These are phyloP conservation scores for Onychomys torridus DNA, from an alignment of 2,797 vertebrate species.

Conservation along the genomic window DNA sequence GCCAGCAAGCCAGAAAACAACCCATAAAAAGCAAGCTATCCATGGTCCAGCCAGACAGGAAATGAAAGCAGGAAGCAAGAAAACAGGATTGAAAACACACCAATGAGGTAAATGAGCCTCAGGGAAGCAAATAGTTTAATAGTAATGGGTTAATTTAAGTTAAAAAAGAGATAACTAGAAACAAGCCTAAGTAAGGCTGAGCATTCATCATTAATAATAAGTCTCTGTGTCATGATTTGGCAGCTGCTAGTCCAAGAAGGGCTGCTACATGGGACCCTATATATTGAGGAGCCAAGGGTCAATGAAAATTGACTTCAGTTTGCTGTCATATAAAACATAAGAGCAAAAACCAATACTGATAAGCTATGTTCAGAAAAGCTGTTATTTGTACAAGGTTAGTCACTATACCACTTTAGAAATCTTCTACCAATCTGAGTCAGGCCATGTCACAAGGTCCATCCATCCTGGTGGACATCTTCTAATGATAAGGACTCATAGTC, in stretches of 20 bases:
- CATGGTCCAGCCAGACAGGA: neutral
- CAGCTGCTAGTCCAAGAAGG: neutral
- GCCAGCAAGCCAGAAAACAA: neutral
- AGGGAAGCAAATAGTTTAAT: neutral
- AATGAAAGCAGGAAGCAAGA: neutral
- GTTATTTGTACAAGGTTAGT: neutral
- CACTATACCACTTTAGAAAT: neutral
- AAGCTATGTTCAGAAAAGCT: neutral
- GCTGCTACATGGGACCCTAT: neutral
- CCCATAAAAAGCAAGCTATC: neutral
- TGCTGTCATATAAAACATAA: neutral
- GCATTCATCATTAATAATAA: neutral
- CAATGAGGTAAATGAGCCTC: neutral
- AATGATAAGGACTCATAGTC: accelerated
- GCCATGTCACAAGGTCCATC: neutral
- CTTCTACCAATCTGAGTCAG: neutral
- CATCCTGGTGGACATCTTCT: neutral
- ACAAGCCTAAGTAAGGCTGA: neutral
- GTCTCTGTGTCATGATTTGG: neutral
- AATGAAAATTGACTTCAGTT: accelerated
- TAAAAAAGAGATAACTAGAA: neutral
- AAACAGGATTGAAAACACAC: neutral
- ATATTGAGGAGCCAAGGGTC: neutral
- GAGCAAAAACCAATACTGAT: neutral
- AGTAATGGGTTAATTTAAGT: neutral